Percentiles rank a stretch among this genome's conserved stretches.
Conservation (phyloP, 2,113 vertebrate genomes). For the Chamaetylas fuelleborni region DNA sequence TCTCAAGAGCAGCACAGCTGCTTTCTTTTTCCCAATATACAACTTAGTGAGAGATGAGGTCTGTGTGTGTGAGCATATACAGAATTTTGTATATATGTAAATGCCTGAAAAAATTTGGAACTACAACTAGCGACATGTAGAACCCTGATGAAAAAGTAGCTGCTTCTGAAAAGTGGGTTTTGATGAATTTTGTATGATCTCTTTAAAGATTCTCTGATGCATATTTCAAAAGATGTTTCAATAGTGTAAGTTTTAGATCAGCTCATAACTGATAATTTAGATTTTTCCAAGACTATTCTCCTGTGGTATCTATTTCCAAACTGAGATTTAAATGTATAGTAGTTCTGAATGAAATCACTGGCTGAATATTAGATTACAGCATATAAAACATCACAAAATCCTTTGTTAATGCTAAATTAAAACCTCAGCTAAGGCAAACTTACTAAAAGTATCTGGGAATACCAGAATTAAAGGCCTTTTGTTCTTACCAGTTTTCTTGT, state of each 20-base stretch:
- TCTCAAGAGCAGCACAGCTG: neutral
- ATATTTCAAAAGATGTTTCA: slow-evolving; percentile 76
- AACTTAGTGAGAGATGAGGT: neutral
- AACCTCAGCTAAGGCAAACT: slow-evolving; percentile 54
- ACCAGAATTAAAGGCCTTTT: slow-evolving; percentile 37
- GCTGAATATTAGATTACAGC: slow-evolving; percentile 69
- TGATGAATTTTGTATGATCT: slow-evolving; percentile 79
- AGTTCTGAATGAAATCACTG: slow-evolving; percentile 66
- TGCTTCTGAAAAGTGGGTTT: slow-evolving; percentile 72
- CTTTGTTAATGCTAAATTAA: slow-evolving; percentile 75
- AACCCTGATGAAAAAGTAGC: slow-evolving; percentile 55
- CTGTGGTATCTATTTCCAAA: slow-evolving; percentile 63
- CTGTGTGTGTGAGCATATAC: neutral
- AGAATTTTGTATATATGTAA: slow-evolving; percentile 54
- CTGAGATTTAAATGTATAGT: slow-evolving; percentile 66
- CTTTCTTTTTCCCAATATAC: neutral
- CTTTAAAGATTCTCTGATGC: slow-evolving; percentile 72
- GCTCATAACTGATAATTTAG: slow-evolving; percentile 70
- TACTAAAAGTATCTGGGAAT: slow-evolving; percentile 41
- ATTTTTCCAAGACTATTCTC: slow-evolving; percentile 65
- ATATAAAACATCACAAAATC: slow-evolving; percentile 67
- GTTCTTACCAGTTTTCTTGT: slow-evolving; percentile 15
- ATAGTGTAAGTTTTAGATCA: slow-evolving; percentile 69
- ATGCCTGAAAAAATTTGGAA: slow-evolving; percentile 34
- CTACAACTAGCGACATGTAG: slow-evolving; percentile 47